Evolutionary conservation across 1,140 invertebrate species (phyloP).

Genomic region (Rhagoletis pomonella): DNA sequence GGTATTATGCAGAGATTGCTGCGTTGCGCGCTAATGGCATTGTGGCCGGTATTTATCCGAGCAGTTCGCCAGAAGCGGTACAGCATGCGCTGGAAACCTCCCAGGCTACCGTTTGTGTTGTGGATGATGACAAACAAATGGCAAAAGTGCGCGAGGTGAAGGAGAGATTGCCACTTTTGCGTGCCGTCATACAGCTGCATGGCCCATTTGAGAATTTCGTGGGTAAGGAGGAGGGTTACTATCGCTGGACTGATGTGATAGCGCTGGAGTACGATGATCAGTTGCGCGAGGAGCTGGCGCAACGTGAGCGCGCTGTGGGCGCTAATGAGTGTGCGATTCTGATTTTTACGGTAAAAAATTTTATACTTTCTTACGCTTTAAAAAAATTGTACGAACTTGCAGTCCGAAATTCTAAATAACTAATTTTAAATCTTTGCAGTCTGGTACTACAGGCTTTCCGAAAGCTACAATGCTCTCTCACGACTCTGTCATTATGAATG

Average conservation of each 20-base stretch:
- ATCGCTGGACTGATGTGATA: slow-evolving; percentile 87
- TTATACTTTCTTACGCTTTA: neutral
- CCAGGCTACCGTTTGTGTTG: slow-evolving; percentile 88
- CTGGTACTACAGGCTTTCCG: slow-evolving; percentile 93
- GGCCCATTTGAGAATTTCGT: slow-evolving; percentile 76
- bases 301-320: slow-evolving; percentile 80
- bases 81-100: slow-evolving; percentile 84
- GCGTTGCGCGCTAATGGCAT: slow-evolving; percentile 93
- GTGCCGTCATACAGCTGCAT: slow-evolving; percentile 89
- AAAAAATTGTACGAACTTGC: neutral
- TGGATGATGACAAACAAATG: slow-evolving; percentile 91
- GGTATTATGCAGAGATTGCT: slow-evolving; percentile 90
- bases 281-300: slow-evolving; percentile 59
- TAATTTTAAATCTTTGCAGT: slow-evolving; percentile 77
- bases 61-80: slow-evolving; percentile 90
- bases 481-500: slow-evolving; percentile 86
- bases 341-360: slow-evolving; percentile 83
- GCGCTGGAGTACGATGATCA: slow-evolving; percentile 80
- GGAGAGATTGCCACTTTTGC: slow-evolving; percentile 82
- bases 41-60: slow-evolving; percentile 92
- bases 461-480: slow-evolving; percentile 96
- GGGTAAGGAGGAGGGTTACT: slow-evolving; percentile 63
- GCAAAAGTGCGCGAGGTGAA: slow-evolving; percentile 86
- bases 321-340: slow-evolving; percentile 92
- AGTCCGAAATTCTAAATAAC: neutral